Evolutionary conservation across 1,140 invertebrate species (phyloP), one percentile per base, ranked within the genome.

Genomic region (Drosophila dunni): DNA sequence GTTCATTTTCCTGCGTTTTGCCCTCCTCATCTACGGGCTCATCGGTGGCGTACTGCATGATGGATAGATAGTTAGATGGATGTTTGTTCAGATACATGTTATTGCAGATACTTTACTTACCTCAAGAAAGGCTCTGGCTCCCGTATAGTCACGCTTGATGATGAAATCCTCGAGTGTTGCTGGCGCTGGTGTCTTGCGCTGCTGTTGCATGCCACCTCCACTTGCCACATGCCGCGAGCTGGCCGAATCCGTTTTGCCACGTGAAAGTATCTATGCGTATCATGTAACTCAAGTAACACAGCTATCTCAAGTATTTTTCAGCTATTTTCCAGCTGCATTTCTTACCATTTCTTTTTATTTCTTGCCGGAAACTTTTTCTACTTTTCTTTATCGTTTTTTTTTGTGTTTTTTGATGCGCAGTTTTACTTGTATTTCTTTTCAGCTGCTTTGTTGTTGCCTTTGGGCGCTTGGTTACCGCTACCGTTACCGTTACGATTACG

Each of bases 151-250:
- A 24, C 98, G 93, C 75, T 95, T 96, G 24, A 95, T 92, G 0
- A 99, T 92, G 91, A 98, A 99, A 80, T 99, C 97, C 90, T 99
- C 97, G n/a, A 99, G 93, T 70, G 96, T 96, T 3, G 97, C 96
- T 17, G 97, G 93, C 29, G 91, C 86, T 42, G 93, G 93, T 70
- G 94, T 93, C 8, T 24, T 76, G 63, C 71, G 69, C 62, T 74
- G 93, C 44, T 62, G 69, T 56, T 58, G 74, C 50, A 79, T 57
- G 51, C 62, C 36, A 15, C 80, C 77, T 9, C 77, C 65, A 45
- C 84, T 88, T 42, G 76, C 17, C 40, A 91, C 91, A 8, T 94
- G 93, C 2, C 93, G 92, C 0, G 92, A 92, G 9, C 90, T 93
- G 15, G 94, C 94, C 24, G 93, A 92, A 7, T 94, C 96, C 29